Evolutionary conservation across 2,113 vertebrate species (phyloP), one percentile per base, ranked within the genome.

Genomic region (Hyperopisus bebe): DNA sequence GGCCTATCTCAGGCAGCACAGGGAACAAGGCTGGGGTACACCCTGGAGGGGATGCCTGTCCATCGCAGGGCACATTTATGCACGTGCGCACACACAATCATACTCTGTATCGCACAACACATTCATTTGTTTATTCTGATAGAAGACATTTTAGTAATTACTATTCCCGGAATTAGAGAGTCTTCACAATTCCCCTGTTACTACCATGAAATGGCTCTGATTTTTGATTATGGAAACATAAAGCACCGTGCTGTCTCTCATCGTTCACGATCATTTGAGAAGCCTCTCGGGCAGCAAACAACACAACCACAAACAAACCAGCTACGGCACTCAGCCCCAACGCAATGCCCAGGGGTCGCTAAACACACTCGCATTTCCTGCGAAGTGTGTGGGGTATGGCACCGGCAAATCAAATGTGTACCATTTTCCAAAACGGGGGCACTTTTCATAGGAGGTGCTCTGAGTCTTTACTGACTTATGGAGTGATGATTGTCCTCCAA

Each of bases 201-300:
- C 27, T 3, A 62, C 35, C 58, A 46, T 53, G 1, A 66, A 66
- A 86, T 46, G 74, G 88, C 88, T 89, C 62, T 62, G 42, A 89
- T 86, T 89, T 62, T 62, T 44, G 55, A 89, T 48, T 47, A 42
- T 83, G 17, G 35, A 89, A 55, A 89, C 48, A 83, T 58, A 89
- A 89, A 24, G 48, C 77, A 51, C 48, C n/a, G 31, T 55, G 85
- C 74, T 44, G 74, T 55, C 48, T 6, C 74, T 53, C 31, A n/a
- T 86, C 77, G 51, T 66, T 89, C 53, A 89, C 8, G 42, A 70
- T 86, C n/a, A 53, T 48, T 8, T 55, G 83, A 3, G 6, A 58
- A 15, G 48, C 42, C 51, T 31, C 80, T 66, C 1, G 44, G 80
- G 58, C 55, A 85, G 82, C 50, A 89, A 82, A 82, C 31, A 21